A percentile compares a stretch with the other conserved stretches of the same genome.
phyloP scores from a whole-genome alignment of 2,797 vertebrate genomes.

The Moxostoma hubbsi region DNA sequence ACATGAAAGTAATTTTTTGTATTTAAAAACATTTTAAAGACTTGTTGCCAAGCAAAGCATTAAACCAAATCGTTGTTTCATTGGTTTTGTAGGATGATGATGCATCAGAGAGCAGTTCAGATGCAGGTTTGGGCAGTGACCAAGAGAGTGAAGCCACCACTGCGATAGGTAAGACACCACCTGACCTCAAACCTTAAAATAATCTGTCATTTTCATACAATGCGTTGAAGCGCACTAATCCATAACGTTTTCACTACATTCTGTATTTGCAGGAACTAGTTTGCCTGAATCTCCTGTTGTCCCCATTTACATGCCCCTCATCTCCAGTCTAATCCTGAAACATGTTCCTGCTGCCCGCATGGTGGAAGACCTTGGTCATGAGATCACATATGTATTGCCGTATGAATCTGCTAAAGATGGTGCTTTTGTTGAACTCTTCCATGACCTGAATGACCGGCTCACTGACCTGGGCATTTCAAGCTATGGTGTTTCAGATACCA shows the following conservation, averaged over 20 bases:
- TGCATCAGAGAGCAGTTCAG: slow-evolving; percentile 96
- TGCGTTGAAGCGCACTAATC: neutral
- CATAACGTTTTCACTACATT: slow-evolving; percentile 14
- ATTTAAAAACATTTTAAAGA: no score
- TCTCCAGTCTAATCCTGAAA: slow-evolving; percentile 93
- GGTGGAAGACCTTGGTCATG: slow-evolving; percentile 95
- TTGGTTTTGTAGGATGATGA: slow-evolving; percentile 86
- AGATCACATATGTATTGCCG: slow-evolving; percentile 91
- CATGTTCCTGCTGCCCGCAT: slow-evolving; percentile 90
- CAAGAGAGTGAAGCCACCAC: slow-evolving; percentile 97
- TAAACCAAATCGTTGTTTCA: neutral
- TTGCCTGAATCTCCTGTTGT: slow-evolving; percentile 51
- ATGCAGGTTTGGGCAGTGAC: slow-evolving; percentile 96
- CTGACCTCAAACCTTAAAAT: neutral
- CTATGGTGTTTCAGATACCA: slow-evolving; percentile 97
- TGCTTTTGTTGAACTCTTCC: slow-evolving; percentile 96
- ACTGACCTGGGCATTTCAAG: slow-evolving; percentile 95
- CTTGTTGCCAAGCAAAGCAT: neutral
- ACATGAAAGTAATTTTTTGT: neutral
- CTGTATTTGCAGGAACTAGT: slow-evolving; percentile 37
- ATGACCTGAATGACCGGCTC: slow-evolving; percentile 94
- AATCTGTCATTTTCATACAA: neutral
- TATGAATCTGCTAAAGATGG: slow-evolving; percentile 96
- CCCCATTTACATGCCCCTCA: slow-evolving; percentile 87
- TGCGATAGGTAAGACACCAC: slow-evolving; percentile 82